Evolutionary conservation across 2,888 invertebrate species (phyloP), one percentile per base, ranked within the genome.

Genomic region (Sphinx pinastri): DNA sequence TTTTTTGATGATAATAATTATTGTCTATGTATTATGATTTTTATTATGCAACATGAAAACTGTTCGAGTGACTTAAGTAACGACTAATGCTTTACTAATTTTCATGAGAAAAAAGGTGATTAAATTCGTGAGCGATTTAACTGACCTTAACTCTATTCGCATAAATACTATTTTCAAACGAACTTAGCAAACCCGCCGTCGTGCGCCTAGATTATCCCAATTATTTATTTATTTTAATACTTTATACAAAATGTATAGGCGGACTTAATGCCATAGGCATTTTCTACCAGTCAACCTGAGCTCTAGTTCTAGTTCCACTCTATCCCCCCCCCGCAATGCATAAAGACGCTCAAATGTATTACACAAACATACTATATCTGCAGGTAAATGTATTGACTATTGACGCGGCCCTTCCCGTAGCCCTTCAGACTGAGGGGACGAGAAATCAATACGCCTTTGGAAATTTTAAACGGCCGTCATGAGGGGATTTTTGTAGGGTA

Each of bases 371-470:
- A 51, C 1, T 38, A 38, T 57, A 52, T 14, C 13, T 38, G 38
- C 25, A 45, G 38, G 13, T 12, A 68, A 71, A 55, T 58, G 58
- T 70, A 70, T 70, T 67, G 70, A 81, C 78, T 81, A 82, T 81
- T 79, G 79, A 76, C 74, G 79, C 76, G 76, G 73, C 79, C 83
- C 85, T 84, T 82, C 76, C 71, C 74, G 71, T 77, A 75, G 77
- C 85, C 86, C 86, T 81, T 78, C 72, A 73, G 76, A 71, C 72
- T 69, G 74, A 82, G 84, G 86, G 91, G 83, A 76, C 71, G 77
- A 79, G 84, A 89, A 91, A 92, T 93, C 93, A 88, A 93, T 93
- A 91, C 82, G 79, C 87, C 88, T 89, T 89, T 85, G 83, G 86
- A 88, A 88, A 90, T 87, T 91, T 89, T 87, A 87, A 89, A 86